phyloP scores from a whole-genome alignment of 2,888 invertebrate species.

The Erynnis tages region DNA sequence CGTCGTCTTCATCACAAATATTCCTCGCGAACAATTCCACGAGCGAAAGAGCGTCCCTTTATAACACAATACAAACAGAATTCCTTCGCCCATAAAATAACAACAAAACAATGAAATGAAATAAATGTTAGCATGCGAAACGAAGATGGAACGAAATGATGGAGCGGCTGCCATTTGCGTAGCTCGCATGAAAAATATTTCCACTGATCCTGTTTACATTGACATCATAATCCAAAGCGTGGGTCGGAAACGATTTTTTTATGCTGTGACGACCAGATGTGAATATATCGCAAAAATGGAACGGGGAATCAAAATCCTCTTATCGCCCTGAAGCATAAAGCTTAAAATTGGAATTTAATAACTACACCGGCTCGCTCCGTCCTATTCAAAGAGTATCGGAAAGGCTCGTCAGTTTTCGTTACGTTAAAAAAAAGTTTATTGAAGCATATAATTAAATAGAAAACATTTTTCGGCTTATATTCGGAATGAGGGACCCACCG shows the following conservation, averaged over 20 bases:
- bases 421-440: neutral
- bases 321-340: slow-evolving; percentile 61
- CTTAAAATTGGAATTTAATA: slow-evolving; percentile 66
- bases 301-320: slow-evolving; percentile 63
- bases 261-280: slow-evolving; percentile 54
- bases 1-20: slow-evolving; percentile 30
- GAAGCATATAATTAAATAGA: too few species aligned
- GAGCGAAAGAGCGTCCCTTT: slow-evolving; percentile 29
- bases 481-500: too few species aligned
- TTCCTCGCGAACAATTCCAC: slow-evolving; percentile 28
- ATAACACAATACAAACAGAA: slow-evolving; percentile 34
- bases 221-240: slow-evolving; percentile 59
- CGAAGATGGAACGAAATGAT: slow-evolving; percentile 56
- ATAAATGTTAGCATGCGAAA: slow-evolving; percentile 64
- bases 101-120: slow-evolving; percentile 62
- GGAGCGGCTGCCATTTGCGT: slow-evolving; percentile 62
- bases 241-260: slow-evolving; percentile 44
- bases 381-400: slow-evolving; percentile 24
- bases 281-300: slow-evolving; percentile 40
- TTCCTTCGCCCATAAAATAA: slow-evolving; percentile 33
- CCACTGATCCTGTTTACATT: slow-evolving; percentile 70
- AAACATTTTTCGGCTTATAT: too few species aligned
- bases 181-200: slow-evolving; percentile 66
- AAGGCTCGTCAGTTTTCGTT: neutral
- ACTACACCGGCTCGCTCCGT: slow-evolving; percentile 23